phyloP scores from a whole-genome alignment of 2,888 invertebrate genomes.

The Hesperia comma region DNA sequence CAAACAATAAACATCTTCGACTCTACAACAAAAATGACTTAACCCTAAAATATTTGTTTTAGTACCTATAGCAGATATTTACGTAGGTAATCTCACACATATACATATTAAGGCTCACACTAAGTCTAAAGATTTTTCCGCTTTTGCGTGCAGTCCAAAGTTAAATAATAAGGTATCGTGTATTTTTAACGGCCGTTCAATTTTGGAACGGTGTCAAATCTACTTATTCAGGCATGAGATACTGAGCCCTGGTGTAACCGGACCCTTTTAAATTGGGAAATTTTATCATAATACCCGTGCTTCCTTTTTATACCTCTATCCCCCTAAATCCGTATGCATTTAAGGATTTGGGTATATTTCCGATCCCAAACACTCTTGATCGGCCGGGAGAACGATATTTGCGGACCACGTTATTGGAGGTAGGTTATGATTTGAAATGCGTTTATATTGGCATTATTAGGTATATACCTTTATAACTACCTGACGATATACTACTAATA shows the following conservation, averaged over 20 bases:
- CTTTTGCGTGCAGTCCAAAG: no score
- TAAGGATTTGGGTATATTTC: slow-evolving; percentile 31
- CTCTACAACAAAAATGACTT: no score
- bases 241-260: slow-evolving; percentile 40
- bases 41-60: no score
- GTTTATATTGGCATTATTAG: neutral
- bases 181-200: neutral
- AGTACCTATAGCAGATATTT: no score
- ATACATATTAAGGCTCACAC: no score
- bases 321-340: slow-evolving; percentile 33
- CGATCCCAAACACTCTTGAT: slow-evolving; percentile 16
- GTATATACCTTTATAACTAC: no score
- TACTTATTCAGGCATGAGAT: slow-evolving; percentile 44
- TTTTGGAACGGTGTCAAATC: slow-evolving; percentile 16
- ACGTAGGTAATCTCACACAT: no score
- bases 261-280: slow-evolving; percentile 38
- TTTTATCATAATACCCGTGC: slow-evolving; percentile 33
- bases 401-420: slow-evolving; percentile 1
- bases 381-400: slow-evolving; percentile 37
- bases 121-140: no score
- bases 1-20: no score
- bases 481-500: no score
- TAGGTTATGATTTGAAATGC: neutral
- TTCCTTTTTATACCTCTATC: slow-evolving; percentile 24
- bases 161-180: neutral